These are phyloP conservation scores for Polyploca ridens DNA, from an alignment of 2,888 invertebrate species.

Conservation along the genomic window DNA sequence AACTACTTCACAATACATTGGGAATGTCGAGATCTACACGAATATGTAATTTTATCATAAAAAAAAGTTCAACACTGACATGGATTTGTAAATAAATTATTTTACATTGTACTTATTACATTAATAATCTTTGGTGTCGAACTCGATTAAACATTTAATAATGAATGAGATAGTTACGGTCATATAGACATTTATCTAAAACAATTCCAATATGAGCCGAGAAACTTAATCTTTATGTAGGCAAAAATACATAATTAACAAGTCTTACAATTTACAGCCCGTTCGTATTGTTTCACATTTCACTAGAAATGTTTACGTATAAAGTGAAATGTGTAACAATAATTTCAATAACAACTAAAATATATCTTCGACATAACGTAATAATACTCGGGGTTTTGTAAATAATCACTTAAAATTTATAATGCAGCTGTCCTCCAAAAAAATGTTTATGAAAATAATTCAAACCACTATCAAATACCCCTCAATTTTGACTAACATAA, in stretches of 20 bases:
- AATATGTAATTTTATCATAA: conserved; percentile 40
- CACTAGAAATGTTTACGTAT: conserved; percentile 22
- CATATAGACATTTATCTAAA: conserved; percentile 36
- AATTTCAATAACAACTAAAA: conserved; percentile 33
- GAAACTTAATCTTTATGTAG: conserved; percentile 38
- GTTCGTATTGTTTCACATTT: conserved; percentile 44
- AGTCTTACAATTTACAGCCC: conserved; percentile 74
- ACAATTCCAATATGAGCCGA: conserved; percentile 39
- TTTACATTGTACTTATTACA: conserved; percentile 41
- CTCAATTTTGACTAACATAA: conserved; percentile 17
- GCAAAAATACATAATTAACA: conserved; percentile 45
- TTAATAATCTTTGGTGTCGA: conserved; percentile 78
- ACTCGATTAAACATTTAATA: conserved; percentile 46
- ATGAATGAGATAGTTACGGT: conserved; percentile 48
- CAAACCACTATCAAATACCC: conserved; percentile 8
- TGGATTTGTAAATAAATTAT: conserved; percentile 49
- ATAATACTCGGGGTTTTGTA: conserved; percentile 49
- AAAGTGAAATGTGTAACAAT: conserved; percentile 20
- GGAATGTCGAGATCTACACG: conserved; percentile 78
- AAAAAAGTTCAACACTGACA: conserved; percentile 57
- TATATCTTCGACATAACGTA: conserved; percentile 47
- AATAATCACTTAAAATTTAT: conserved; percentile 25
- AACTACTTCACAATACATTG: conserved; percentile 60
- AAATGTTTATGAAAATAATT: background rate
- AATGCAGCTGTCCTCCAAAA: background rate